A percentile compares a stretch with the other conserved stretches of the same genome.
Conservation (phyloP, 2,797 vertebrate species). For the Jordanella pulchra region DNA sequence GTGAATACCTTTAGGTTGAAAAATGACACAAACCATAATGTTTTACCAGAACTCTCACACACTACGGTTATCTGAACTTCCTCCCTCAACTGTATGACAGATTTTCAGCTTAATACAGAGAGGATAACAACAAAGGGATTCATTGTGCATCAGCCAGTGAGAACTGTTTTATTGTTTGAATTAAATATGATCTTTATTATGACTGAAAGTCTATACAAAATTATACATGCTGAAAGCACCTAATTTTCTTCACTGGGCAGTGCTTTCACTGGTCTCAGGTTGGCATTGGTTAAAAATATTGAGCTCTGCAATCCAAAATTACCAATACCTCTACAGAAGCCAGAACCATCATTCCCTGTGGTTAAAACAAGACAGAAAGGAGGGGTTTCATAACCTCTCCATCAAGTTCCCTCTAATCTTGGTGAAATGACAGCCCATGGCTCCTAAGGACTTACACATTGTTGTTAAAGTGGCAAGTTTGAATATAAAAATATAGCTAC, state of each 20-base stretch:
- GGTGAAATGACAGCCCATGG: background rate
- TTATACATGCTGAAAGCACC: background rate
- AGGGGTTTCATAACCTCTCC: background rate
- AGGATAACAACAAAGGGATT: constrained; percentile 11
- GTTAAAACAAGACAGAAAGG: background rate
- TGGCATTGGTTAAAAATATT: background rate
- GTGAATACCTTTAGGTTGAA: constrained; percentile 50
- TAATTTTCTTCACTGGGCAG: background rate
- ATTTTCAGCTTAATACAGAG: constrained; percentile 16
- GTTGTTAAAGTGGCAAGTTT: background rate
- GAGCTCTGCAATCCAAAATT: background rate
- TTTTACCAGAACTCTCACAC: constrained; percentile 36
- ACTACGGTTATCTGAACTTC: constrained; percentile 34
- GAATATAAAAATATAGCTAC: background rate
- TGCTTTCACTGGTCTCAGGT: background rate
- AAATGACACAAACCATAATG: constrained; percentile 40
- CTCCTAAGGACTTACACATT: background rate
- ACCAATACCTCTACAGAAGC: background rate
- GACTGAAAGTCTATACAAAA: background rate
- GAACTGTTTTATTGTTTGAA: constrained; percentile 2
- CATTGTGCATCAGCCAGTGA: background rate
- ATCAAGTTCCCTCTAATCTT: background rate
- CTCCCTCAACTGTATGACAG: constrained; percentile 24
- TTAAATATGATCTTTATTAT: background rate
- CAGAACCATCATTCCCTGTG: constrained; percentile 14